phyloP scores from a whole-genome alignment of 2,888 invertebrate genomes.

The Caenorhabditis virilis region DNA sequence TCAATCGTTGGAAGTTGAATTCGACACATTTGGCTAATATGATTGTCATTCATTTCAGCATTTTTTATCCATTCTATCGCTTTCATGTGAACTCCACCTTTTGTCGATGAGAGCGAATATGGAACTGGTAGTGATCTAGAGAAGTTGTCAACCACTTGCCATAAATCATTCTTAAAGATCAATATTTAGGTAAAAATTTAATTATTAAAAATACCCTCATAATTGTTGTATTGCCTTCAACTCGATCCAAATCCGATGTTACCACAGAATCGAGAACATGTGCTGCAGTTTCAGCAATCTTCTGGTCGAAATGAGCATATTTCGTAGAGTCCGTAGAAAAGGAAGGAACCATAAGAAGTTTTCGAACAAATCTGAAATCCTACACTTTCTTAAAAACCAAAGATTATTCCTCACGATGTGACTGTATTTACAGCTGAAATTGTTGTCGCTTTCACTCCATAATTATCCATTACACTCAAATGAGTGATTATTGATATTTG shows the following conservation, averaged over 20 bases:
- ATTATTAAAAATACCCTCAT: slow-evolving; percentile 17
- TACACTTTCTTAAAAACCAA: background rate
- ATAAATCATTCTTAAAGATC: slow-evolving; percentile 31
- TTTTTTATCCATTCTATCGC: slow-evolving; percentile 38
- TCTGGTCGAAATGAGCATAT: slow-evolving; percentile 63
- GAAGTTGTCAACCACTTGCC: slow-evolving; percentile 43
- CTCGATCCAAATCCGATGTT: slow-evolving; percentile 48
- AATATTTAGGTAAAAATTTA: too few relatives aligned
- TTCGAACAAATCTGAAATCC: slow-evolving; percentile 50
- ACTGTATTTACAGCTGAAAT: slow-evolving; percentile 63
- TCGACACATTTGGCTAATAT: slow-evolving; percentile 41
- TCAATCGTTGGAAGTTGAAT: slow-evolving; percentile 44
- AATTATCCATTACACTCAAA: slow-evolving; percentile 64
- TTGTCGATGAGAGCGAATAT: slow-evolving; percentile 50
- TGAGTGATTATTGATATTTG: slow-evolving; percentile 64
- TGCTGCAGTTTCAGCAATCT: slow-evolving; percentile 64
- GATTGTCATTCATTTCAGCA: slow-evolving; percentile 36
- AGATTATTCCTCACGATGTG: slow-evolving; percentile 31
- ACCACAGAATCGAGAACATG: slow-evolving; percentile 59
- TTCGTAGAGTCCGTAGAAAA: slow-evolving; percentile 49
- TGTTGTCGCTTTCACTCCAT: slow-evolving; percentile 54
- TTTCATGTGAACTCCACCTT: slow-evolving; percentile 56
- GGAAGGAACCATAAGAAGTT: slow-evolving; percentile 60
- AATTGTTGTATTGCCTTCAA: slow-evolving; percentile 54
- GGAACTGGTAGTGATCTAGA: slow-evolving; percentile 52